Percentiles rank a stretch among this genome's conserved stretches.
Conservation (phyloP, 2,888 invertebrate genomes). For the Endotricha flammealis region DNA sequence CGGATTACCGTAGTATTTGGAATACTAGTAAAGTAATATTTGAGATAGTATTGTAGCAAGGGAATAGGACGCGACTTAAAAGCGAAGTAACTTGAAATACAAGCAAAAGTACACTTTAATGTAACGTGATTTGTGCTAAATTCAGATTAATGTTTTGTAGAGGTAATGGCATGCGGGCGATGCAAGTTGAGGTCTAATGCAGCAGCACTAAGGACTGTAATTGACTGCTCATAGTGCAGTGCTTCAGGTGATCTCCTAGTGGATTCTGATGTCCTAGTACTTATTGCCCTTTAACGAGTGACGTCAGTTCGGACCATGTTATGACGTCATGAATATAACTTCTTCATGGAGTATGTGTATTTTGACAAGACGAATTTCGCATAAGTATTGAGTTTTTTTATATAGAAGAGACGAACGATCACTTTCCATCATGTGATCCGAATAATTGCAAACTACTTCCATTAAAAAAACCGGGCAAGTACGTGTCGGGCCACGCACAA, state of each 20-base stretch:
- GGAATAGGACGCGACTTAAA: slow-evolving; percentile 6
- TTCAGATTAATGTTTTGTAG: slow-evolving; percentile 9
- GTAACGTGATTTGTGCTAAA: slow-evolving; percentile 12
- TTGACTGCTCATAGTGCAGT: slow-evolving; percentile 11
- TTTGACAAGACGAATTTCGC: too few species aligned
- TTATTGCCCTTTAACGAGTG: slow-evolving; percentile 61
- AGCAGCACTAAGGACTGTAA: slow-evolving; percentile 19
- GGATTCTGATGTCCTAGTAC: slow-evolving; percentile 48
- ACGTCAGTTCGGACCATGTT: slow-evolving; percentile 42
- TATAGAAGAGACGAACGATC: too few species aligned
- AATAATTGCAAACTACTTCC: too few species aligned
- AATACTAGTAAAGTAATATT: too few species aligned
- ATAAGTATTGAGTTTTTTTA: too few species aligned
- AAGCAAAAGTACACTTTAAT: slow-evolving; percentile 16
- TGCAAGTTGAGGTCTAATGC: slow-evolving; percentile 12
- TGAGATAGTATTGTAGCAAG: neutral
- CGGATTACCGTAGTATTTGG: too few species aligned
- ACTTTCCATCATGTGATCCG: too few species aligned
- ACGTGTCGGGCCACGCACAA: too few species aligned
- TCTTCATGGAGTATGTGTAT: too few species aligned
- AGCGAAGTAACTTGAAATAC: slow-evolving; percentile 8
- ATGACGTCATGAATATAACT: too few species aligned
- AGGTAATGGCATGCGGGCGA: slow-evolving; percentile 5
- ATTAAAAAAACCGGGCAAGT: too few species aligned
- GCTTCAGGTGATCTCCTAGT: slow-evolving; percentile 24